Evolutionary conservation across 1,140 invertebrate species (phyloP), one percentile per base, ranked within the genome.

Genomic region (Daktulosphaira vitifoliae): DNA sequence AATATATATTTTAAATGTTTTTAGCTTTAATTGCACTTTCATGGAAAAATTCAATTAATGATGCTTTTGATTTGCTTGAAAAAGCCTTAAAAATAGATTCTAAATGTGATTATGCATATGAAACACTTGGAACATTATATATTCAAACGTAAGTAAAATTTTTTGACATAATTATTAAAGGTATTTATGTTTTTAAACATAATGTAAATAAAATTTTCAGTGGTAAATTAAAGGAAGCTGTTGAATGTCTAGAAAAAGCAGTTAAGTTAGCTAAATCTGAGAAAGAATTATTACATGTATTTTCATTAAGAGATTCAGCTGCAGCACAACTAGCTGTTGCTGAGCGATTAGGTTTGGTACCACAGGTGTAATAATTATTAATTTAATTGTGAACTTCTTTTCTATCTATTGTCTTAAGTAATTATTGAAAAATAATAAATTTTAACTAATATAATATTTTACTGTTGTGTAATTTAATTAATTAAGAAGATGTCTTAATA

Each of bases 21-120:
- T 95, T 68, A 78, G 85, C 65, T 75, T 96, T 44, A 88, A 93
- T 72, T 46, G 56, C 23, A 29, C 22, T 62, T 20, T 62, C 56
- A 15, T 90, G 87, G 83, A 83, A 84, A 74, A 81, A 84, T 72
- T 79, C 94, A 74, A 79, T 92, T 49, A 83, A 88, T n/a, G 84
- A 85, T 71, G 87, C 89, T 29, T 79, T 90, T 0, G 78, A 84
- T 66, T 79, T 88, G 33, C 87, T 96, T 33, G 83, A 87, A 42
- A 83, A 88, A 76, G 91, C 90, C 3, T 83, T 96, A 65, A 81
- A 88, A 72, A 78, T 92, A 67, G 94, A 98, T 79, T 82, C 88
- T 23, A 90, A 89, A 75, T 96, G 92, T 80, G 87, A 92, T 78
- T 89, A 94, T 79, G 93, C 88, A 13, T 96, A 92, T 77, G 93